Base-by-base conservation (phyloP, 2,113 vertebrate genomes). In the Sander vitreus region DNA sequence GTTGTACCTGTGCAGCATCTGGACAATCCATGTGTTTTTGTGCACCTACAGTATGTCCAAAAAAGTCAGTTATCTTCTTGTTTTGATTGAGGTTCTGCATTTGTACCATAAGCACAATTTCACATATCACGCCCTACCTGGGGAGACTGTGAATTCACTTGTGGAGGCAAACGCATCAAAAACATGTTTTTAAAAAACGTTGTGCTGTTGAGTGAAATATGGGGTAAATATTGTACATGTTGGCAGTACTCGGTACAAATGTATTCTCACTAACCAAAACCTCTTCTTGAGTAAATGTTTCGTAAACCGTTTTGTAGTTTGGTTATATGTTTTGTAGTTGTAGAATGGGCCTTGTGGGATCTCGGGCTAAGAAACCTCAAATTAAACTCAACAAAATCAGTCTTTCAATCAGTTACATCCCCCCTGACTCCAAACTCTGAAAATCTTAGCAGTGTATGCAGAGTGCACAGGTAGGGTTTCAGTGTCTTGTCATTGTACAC, bases 371-470 rank as follows among this genome's bases (percentile, higher is more conserved):
- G 66, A 50, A 53, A 53, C 7, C 27, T 33, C 13, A 68, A 65
- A 64, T 1, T 9, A 51, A 59, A 39, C 19, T 6, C 2, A 45
- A 80, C 13, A 69, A 48, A 36, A 65, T 54, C 36, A 4, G 2
- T 60, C 39, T 39, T 39, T 10, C 39, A 39, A 39, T 39, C 30
- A 48, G 77, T 71, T 64, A 50, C 65, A 53, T 47, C 11, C 30
- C 11, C 36, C 36, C 12, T 21, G 45, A 54, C 21, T 67, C 19
- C 36, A 53, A 67, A 47, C 33, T 54, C 43, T 63, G 53, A 60
- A 70, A 71, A 75, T 77, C 57, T 70, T 4, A 65, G 54, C 9
- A 14, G 14, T 47, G 53, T 67, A 74, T 14, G 12, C 30, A 74
- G 30, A 59, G 58, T 47, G 43, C 64, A 70, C 39, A 71, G 36